A percentile compares a stretch with the other conserved stretches of the same genome.
Evolutionary conservation across 2,113 vertebrate genomes (phyloP).

Genomic region (Xiphias gladius): DNA sequence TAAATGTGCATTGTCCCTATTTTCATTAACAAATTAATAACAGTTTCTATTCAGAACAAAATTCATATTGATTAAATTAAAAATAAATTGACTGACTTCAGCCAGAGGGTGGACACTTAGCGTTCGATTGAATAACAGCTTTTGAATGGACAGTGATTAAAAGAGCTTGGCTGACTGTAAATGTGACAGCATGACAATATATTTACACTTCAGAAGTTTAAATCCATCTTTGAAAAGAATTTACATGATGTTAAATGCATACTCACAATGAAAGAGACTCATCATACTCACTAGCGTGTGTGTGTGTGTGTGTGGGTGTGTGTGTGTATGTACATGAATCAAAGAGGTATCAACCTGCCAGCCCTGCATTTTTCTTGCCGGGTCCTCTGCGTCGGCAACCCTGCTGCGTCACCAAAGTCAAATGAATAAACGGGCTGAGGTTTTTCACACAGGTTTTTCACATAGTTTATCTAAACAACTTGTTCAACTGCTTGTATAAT

Average conservation of each 20-base stretch:
- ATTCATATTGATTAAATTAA: constrained; percentile 54
- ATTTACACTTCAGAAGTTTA: constrained; percentile 22
- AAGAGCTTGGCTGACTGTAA: constrained; percentile 33
- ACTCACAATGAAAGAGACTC: background rate
- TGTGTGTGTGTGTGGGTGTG: background rate
- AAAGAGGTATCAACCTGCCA: background rate
- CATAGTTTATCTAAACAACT: background rate
- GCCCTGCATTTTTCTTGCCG: background rate
- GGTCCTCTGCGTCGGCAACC: background rate
- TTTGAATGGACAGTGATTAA: constrained; percentile 40
- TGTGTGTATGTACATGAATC: background rate
- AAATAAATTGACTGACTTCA: constrained; percentile 57
- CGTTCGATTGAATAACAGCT: constrained; percentile 38
- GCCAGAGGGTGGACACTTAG: constrained; percentile 41
- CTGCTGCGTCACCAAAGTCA: background rate
- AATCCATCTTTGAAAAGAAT: constrained; percentile 36
- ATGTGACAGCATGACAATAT: constrained; percentile 20
- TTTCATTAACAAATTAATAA: constrained; percentile 34
- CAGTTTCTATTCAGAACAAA: constrained; percentile 34
- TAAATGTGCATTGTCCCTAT: constrained; percentile 7
- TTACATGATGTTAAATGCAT: constrained; percentile 9
- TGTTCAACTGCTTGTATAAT: background rate
- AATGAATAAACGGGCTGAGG: background rate
- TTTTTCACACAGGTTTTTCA: background rate
- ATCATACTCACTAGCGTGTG: background rate